A percentile compares a stretch with the other conserved stretches of the same genome.
phyloP scores from a whole-genome alignment of 2,888 invertebrate genomes.

The Drosophila austrosaltans region DNA sequence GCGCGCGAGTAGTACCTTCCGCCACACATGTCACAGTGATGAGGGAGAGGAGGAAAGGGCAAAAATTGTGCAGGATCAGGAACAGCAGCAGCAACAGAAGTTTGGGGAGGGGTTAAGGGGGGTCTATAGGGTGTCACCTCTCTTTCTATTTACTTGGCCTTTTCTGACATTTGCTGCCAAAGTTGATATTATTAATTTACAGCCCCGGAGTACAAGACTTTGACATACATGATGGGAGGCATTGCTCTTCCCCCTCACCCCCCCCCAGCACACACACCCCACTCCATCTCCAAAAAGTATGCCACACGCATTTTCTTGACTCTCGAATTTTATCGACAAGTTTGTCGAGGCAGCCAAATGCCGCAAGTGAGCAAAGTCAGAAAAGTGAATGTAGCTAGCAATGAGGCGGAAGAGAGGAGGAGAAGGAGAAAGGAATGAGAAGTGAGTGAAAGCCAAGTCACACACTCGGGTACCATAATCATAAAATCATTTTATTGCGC shows the following conservation, averaged over 20 bases:
- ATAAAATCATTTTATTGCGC: constrained; percentile 75
- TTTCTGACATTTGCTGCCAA: constrained; percentile 69
- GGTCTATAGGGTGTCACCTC: constrained; percentile 3
- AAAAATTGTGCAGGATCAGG: background rate
- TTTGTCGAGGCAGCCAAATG: constrained; percentile 25
- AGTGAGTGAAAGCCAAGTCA: constrained; percentile 16
- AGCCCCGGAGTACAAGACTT: constrained; percentile 39
- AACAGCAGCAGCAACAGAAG: constrained; percentile 9
- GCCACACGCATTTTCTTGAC: constrained; percentile 56
- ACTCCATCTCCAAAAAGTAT: constrained; percentile 7
- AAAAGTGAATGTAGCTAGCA: background rate
- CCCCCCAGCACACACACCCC: background rate
- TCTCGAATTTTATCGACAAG: constrained; percentile 57
- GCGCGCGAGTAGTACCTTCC: constrained; percentile 23
- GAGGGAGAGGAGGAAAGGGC: background rate
- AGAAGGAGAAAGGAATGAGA: background rate
- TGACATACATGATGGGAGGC: constrained; percentile 15
- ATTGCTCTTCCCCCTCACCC: background rate
- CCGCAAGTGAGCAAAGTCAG: background rate
- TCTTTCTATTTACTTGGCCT: constrained; percentile 59
- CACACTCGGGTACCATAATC: constrained; percentile 58
- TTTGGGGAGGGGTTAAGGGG: no score
- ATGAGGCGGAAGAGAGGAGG: no score
- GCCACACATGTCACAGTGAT: constrained; percentile 52
- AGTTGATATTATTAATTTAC: constrained; percentile 74